Evolutionary conservation across 2,113 vertebrate genomes (phyloP).

Genomic region (Colaptes auratus): DNA sequence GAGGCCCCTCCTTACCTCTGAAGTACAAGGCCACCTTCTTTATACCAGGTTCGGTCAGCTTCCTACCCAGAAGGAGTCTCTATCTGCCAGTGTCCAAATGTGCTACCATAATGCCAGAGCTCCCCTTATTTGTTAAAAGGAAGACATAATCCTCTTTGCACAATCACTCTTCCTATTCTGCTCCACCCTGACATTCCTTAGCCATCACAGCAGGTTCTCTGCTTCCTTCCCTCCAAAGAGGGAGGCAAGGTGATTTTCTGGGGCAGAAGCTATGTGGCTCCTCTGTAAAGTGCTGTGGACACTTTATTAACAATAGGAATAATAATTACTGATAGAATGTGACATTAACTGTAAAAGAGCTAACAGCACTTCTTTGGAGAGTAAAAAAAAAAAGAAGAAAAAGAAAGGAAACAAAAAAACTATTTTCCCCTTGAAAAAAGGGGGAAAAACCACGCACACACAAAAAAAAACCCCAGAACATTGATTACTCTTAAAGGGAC

Average conservation of each 20-base stretch:
- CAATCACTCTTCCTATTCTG: not conserved
- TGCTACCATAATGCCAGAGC: not conserved
- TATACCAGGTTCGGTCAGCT: not conserved
- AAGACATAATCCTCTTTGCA: not conserved
- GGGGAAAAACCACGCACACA: not conserved
- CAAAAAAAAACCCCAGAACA: not conserved
- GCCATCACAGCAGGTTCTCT: not conserved
- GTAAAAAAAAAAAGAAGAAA: too few species aligned
- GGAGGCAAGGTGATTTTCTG: not conserved
- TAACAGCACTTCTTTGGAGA: not conserved
- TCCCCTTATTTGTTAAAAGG: not conserved
- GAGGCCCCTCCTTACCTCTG: not conserved
- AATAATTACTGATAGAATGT: not conserved
- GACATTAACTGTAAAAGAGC: not conserved
- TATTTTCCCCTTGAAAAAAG: not conserved
- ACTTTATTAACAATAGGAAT: not conserved
- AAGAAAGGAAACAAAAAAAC: not conserved
- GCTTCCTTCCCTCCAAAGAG: not conserved
- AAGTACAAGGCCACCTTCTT: not conserved
- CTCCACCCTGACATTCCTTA: not conserved
- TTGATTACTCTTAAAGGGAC: constrained; percentile 57
- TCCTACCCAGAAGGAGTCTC: not conserved
- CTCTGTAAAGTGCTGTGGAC: not conserved
- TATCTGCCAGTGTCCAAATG: not conserved
- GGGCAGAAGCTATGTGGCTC: not conserved